These are phyloP conservation scores for Bucorvus abyssinicus DNA, from an alignment of 2,797 vertebrate species.

Conservation along the genomic window DNA sequence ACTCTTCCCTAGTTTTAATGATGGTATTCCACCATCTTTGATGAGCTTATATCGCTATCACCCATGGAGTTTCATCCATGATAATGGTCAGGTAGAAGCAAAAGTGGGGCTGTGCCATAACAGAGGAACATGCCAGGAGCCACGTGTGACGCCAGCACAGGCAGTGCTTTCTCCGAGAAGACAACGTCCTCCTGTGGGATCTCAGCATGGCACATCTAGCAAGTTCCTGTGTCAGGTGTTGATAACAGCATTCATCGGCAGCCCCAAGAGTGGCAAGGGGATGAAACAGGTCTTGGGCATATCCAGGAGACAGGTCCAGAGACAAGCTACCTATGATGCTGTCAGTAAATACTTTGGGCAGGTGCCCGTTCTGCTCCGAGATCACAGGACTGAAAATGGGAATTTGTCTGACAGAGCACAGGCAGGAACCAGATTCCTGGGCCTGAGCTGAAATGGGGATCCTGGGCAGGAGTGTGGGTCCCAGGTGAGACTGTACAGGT, in stretches of 20 bases:
- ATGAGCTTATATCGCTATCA: neutral
- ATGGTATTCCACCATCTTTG: neutral
- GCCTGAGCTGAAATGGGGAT: rapidly evolving
- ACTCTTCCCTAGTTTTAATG: neutral
- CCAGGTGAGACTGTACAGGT: neutral
- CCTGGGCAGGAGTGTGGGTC: neutral
- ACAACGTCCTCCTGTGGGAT: neutral
- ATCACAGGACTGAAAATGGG: rapidly evolving
- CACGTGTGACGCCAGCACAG: neutral
- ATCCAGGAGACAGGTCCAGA: neutral
- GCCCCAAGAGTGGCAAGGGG: neutral
- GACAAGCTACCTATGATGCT: neutral
- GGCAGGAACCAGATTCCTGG: neutral
- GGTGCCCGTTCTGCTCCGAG: neutral
- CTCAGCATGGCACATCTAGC: neutral
- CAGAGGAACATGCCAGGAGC: neutral
- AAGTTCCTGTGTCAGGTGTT: neutral
- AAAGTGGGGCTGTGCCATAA: neutral
- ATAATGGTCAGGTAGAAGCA: neutral
- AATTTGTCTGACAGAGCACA: neutral
- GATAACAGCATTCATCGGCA: neutral
- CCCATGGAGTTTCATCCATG: neutral
- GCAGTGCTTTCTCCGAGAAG: neutral
- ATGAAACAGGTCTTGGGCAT: neutral
- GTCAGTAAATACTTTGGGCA: neutral